Base-by-base conservation (phyloP, 2,888 invertebrate genomes). In the Gastrophysa polygoni region DNA sequence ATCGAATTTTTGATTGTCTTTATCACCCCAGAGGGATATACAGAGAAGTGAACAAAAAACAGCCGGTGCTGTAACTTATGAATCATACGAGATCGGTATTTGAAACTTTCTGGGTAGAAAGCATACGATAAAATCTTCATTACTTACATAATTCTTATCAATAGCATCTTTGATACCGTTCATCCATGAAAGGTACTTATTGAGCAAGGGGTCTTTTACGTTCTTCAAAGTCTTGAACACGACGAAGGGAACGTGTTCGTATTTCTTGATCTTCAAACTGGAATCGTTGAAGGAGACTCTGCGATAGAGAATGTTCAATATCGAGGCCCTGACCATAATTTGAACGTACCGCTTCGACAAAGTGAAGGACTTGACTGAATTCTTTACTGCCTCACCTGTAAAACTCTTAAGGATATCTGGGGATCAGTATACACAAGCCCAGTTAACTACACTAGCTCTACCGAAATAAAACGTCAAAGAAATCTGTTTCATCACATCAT, bases 121-220 rank as follows among this genome's bases (percentile, higher is more conserved):
- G n/a, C n/a, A n/a, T n/a, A n/a, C n/a, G n/a, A n/a, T n/a, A n/a
- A n/a, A n/a, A n/a, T n/a, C 16, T 7, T 17, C 20, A 17, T 6
- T 55, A 64, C 67, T 65, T 61, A 67, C 67, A 17, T 63, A 63
- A 43, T 65, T 61, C 1, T 63, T 65, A 10, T 61, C 46, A 8
- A 67, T 63, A 1, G 67, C 61, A 32, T 65, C 61, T 21, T 52
- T 29, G 43, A 67, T 63, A 14, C 63, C 67, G 11, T 57, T 49
- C 38, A 63, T 21, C 61, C 64, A 61, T 14, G 32, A 29, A 6
- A 63, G 2, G 18, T 54, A 67, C n/a, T 29, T 24, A 20, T 43
- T 21, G 2, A 67, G 3, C 18, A 57, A 20, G 29, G 57, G 59
- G 34, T 67, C 62, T 8, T 59, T 49, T 2, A 46, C 21, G 10